A percentile compares a stretch with the other conserved stretches of the same genome.
Conservation (phyloP, 1,140 invertebrate species). For the Scaptomyza hsui region DNA sequence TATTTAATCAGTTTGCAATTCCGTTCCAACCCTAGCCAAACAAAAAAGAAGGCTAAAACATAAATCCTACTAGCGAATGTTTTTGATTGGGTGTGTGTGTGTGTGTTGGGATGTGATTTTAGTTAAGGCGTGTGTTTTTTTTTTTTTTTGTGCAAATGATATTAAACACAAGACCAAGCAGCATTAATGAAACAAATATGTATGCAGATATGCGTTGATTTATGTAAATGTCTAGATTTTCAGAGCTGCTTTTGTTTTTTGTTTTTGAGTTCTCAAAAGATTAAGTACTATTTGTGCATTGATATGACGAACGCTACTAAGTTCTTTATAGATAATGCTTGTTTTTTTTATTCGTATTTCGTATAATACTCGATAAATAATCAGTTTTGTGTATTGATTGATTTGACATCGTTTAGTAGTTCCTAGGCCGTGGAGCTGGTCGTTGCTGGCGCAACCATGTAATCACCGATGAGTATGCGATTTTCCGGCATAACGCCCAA, state of each 20-base stretch:
- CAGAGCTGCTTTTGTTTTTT: slow-evolving; percentile 8
- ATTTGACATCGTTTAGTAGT: slow-evolving; percentile 16
- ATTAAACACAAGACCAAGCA: slow-evolving; percentile 61
- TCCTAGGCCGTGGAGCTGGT: slow-evolving; percentile 66
- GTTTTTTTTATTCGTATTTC: slow-evolving; percentile 1
- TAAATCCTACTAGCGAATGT: slow-evolving; percentile 1
- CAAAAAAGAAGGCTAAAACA: slow-evolving; percentile 10
- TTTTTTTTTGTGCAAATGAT: slow-evolving; percentile 52
- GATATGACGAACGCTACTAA: slow-evolving; percentile 70
- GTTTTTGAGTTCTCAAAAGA: slow-evolving; percentile 2
- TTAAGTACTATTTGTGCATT: slow-evolving; percentile 56
- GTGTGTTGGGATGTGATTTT: slow-evolving; percentile 1
- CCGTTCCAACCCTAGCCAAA: slow-evolving; percentile 41
- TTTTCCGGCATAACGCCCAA: slow-evolving; percentile 84
- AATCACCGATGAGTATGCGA: slow-evolving; percentile 84
- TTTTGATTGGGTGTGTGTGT: slow-evolving; percentile 19
- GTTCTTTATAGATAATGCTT: slow-evolving; percentile 33
- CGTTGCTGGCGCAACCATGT: slow-evolving; percentile 70
- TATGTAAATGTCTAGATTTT: slow-evolving; percentile 10
- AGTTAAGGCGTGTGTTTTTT: slow-evolving; percentile 16
- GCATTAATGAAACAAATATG: slow-evolving; percentile 34
- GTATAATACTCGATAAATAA: slow-evolving; percentile 64
- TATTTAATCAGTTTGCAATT: background rate
- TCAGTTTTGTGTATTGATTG: slow-evolving; percentile 26
- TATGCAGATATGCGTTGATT: slow-evolving; percentile 22